These are phyloP conservation scores for Gopherus evgoodei DNA, from an alignment of 2,113 vertebrate species.

Conservation along the genomic window DNA sequence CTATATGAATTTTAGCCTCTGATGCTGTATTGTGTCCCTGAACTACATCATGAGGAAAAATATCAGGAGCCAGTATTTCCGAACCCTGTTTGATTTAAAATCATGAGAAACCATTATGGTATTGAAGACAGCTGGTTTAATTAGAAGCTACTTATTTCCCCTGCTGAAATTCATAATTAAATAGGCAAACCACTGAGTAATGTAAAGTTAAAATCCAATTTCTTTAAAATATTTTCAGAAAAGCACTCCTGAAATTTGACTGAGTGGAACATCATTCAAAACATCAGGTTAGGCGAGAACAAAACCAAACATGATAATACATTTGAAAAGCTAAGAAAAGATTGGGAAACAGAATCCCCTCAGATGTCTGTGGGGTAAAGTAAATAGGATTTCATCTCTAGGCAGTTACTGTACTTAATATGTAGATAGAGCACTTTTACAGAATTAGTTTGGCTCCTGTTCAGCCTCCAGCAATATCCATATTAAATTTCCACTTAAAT, in stretches of 20 bases:
- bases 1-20: neutral
- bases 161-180: neutral
- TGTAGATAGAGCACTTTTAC: conserved; percentile 77
- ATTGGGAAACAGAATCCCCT: conserved; percentile 27
- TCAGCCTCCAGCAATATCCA: conserved; percentile 75
- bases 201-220: neutral
- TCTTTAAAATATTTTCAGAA: conserved; percentile 26
- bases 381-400: conserved; percentile 72
- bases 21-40: rapidly evolving
- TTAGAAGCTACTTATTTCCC: neutral
- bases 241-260: neutral
- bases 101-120: neutral
- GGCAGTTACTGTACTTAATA: conserved; percentile 74
- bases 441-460: conserved; percentile 82
- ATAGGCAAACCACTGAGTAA: neutral
- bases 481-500: conserved; percentile 80
- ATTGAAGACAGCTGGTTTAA: neutral
- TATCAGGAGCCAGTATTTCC: neutral
- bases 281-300: neutral
- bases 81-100: neutral
- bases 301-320: neutral
- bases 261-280: neutral
- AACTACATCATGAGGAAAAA: rapidly evolving
- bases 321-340: conserved; percentile 23
- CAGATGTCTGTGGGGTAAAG: conserved; percentile 2